Evolutionary conservation across 2,797 vertebrate genomes (phyloP), one percentile per base, ranked within the genome.

Genomic region (Argyrosomus regius): DNA sequence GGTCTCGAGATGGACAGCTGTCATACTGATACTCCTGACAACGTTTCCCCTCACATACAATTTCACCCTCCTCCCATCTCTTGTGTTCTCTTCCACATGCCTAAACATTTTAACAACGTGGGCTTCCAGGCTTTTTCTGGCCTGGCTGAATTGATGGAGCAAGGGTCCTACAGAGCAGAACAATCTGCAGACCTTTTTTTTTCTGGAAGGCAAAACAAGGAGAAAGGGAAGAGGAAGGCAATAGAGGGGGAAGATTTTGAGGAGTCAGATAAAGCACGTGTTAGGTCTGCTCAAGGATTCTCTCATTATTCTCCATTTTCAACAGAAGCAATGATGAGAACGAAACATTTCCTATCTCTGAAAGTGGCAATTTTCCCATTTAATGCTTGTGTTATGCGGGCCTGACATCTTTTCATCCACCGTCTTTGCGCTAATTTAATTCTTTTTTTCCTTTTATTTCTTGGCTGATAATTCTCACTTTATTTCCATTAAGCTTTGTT

Each of bases 51-150:
- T 74, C 80, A 93, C 80, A 71, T 88, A 83, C 82, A 82, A 71
- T 75, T 90, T 83, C 81, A 92, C 94, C 95, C 91, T 95, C 94
- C 92, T 93, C 89, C 84, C 85, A 94, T 96, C 93, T 95, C 92
- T 91, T 86, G 94, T 94, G 95, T 92, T 87, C 89, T 93, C 93
- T 97, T 97, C 96, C 96, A 97, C 96, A 94, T 92, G 95, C 95
- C 96, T 96, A 95, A 96, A 95, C 96, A 96, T 96, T 97, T 96
- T 96, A 96, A 96, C 96, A 95, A 95, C 96, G 96, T 93, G 93
- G 94, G 95, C 96, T 97, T 93, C 72, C 88, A 93, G 93, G 93
- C 89, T 87, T 92, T 91, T 83, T 90, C 69, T 76, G 85, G 88
- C 78, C 80, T 69, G 75, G 81, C 82, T 86, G 87, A 87, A 92